Evolutionary conservation across 1,140 invertebrate species (phyloP).

Genomic region (Kradibia gibbosae): DNA sequence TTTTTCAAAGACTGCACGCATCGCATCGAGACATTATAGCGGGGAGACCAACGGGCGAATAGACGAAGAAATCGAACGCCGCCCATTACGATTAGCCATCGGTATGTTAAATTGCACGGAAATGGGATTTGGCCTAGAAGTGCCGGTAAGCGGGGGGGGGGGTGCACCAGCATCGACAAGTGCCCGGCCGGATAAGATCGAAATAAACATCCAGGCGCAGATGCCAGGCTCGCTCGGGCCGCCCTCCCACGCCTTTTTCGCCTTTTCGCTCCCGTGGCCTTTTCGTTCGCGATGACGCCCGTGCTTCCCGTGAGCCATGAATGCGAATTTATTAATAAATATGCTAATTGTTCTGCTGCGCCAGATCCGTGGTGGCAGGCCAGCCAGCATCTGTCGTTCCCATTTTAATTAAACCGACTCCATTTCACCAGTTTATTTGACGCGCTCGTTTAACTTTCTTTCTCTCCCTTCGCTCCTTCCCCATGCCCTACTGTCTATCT

Average conservation of each 20-base stretch:
- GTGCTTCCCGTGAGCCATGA: conserved; percentile 30
- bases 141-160: too few relatives aligned
- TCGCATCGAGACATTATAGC: too few relatives aligned
- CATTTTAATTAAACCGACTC: conserved; percentile 51
- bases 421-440: conserved; percentile 32
- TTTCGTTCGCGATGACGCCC: conserved; percentile 27
- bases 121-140: background rate
- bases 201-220: conserved; percentile 36
- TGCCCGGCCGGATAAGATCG: background rate
- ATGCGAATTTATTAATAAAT: conserved; percentile 52
- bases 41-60: too few relatives aligned
- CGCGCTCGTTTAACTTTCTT: conserved; percentile 3
- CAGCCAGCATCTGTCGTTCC: conserved; percentile 48
- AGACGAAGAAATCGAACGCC: too few relatives aligned
- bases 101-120: conserved; percentile 44
- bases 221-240: conserved; percentile 12
- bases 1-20: too few relatives aligned
- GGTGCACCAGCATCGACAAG: background rate
- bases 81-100: background rate
- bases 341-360: conserved; percentile 48
- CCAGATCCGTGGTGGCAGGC: background rate
- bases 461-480: background rate
- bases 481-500: too few relatives aligned
- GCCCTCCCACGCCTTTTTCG: background rate
- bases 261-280: background rate